These are phyloP conservation scores for Carassius auratus DNA, from an alignment of 2,113 vertebrate species.

Conservation along the genomic window DNA sequence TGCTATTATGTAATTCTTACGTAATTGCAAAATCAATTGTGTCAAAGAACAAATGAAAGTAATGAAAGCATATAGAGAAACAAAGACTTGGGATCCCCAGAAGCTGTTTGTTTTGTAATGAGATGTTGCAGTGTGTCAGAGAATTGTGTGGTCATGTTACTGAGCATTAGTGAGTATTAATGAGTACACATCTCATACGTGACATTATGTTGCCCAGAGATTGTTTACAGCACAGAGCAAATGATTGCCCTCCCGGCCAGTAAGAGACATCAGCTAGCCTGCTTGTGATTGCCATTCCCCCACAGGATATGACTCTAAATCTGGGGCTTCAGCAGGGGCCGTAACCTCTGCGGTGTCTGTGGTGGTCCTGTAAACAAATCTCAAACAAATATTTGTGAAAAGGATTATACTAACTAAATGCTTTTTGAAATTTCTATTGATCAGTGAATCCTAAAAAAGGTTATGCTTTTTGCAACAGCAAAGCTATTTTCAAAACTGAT, in stretches of 20 bases:
- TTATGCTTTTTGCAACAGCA: too few relatives aligned
- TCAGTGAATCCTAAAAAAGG: background rate
- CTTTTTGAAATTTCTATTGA: background rate
- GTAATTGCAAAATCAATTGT: constrained; percentile 4
- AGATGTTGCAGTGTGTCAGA: constrained; percentile 19
- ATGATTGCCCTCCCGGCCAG: background rate
- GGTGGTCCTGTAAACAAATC: background rate
- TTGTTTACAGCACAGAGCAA: constrained; percentile 24
- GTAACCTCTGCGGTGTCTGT: background rate
- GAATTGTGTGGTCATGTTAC: constrained; percentile 9
- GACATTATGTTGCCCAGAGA: constrained; percentile 13
- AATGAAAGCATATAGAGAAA: constrained; percentile 17
- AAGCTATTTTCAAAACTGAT: background rate
- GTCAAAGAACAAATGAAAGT: constrained; percentile 17
- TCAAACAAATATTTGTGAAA: background rate
- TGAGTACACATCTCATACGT: constrained; percentile 1
- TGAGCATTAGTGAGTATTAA: background rate
- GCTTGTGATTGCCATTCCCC: constrained; percentile 22
- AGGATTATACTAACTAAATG: background rate
- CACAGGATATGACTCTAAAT: constrained; percentile 19
- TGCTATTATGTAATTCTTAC: constrained; percentile 14
- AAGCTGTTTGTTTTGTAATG: constrained; percentile 30
- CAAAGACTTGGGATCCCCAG: constrained; percentile 4
- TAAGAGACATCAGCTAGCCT: constrained; percentile 15
- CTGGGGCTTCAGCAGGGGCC: background rate